Percentiles rank a stretch among this genome's conserved stretches.
These are phyloP conservation scores for Scaptomyza parva DNA, from an alignment of 2,888 invertebrate species.

Conservation along the genomic window DNA sequence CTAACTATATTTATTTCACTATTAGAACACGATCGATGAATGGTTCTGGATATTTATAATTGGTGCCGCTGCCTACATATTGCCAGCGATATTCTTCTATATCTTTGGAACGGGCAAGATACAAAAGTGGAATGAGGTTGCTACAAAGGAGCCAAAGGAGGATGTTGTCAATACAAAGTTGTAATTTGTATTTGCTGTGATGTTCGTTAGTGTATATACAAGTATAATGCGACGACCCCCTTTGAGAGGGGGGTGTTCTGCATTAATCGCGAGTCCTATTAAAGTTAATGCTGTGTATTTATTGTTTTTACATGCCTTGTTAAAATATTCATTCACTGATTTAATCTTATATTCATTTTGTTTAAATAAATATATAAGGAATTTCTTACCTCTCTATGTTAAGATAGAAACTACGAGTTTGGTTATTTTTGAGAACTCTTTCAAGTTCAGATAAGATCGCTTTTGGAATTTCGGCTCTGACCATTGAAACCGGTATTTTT, in stretches of 20 bases:
- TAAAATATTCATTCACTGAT: slow-evolving; percentile 8
- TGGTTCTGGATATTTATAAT: slow-evolving; percentile 91
- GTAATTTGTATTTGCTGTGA: slow-evolving; percentile 73
- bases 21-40: slow-evolving; percentile 90
- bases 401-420: not conserved
- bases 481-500: slow-evolving; percentile 27
- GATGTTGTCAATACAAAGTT: slow-evolving; percentile 81
- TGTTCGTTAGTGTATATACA: slow-evolving; percentile 30
- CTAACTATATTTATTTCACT: not conserved
- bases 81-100: slow-evolving; percentile 89
- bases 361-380: slow-evolving; percentile 16
- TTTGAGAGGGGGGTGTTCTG: not conserved
- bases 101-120: slow-evolving; percentile 90
- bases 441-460: slow-evolving; percentile 7
- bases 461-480: not conserved
- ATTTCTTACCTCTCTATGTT: not conserved
- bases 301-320: slow-evolving; percentile 51
- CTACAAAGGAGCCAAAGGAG: slow-evolving; percentile 80
- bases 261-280: slow-evolving; percentile 63
- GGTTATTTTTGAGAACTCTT: not conserved
- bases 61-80: slow-evolving; percentile 89
- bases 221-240: slow-evolving; percentile 22
- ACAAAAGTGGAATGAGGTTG: slow-evolving; percentile 88
- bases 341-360: slow-evolving; percentile 2
- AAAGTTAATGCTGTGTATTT: slow-evolving; percentile 73